Conservation (phyloP, 1,140 invertebrate genomes). For the Drosophila ohnishii region DNA sequence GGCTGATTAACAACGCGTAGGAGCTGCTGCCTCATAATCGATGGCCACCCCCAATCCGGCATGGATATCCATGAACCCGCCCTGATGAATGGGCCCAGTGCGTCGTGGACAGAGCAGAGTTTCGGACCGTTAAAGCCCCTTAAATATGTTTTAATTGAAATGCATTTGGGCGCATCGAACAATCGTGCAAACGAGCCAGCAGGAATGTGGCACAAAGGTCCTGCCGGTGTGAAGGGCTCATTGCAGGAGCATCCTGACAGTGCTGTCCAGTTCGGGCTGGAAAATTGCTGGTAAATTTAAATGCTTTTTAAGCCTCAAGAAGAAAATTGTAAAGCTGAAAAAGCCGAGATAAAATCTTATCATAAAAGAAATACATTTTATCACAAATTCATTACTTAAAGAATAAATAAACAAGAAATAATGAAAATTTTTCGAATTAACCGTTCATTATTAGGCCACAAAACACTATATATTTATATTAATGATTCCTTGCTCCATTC, state of each 20-base stretch:
- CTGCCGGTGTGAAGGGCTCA: not conserved
- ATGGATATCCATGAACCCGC: constrained; percentile 2
- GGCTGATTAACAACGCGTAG: constrained; percentile 57
- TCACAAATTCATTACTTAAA: too few relatives aligned
- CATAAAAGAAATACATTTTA: not conserved
- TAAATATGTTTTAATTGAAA: constrained; percentile 80
- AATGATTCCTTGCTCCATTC: too few relatives aligned
- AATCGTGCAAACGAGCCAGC: constrained; percentile 40
- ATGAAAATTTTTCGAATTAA: not conserved
- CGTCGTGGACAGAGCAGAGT: constrained; percentile 4
- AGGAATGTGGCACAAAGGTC: constrained; percentile 38
- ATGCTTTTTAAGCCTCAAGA: not conserved
- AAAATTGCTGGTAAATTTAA: not conserved
- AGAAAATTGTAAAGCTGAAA: not conserved
- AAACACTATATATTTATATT: too few relatives aligned
- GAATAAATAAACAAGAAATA: too few relatives aligned
- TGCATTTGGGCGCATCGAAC: constrained; percentile 69
- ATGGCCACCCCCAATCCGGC: constrained; percentile 17
- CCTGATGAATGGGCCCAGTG: constrained; percentile 60
- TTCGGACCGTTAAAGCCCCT: constrained; percentile 41
- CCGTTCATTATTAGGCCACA: too few relatives aligned
- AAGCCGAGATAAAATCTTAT: too few relatives aligned
- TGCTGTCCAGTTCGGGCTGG: constrained; percentile 4
- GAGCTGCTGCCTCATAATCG: constrained; percentile 58
- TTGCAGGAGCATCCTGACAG: constrained; percentile 13